phyloP scores from a whole-genome alignment of 2,888 invertebrate species.

The Himalopsyche tibetana region DNA sequence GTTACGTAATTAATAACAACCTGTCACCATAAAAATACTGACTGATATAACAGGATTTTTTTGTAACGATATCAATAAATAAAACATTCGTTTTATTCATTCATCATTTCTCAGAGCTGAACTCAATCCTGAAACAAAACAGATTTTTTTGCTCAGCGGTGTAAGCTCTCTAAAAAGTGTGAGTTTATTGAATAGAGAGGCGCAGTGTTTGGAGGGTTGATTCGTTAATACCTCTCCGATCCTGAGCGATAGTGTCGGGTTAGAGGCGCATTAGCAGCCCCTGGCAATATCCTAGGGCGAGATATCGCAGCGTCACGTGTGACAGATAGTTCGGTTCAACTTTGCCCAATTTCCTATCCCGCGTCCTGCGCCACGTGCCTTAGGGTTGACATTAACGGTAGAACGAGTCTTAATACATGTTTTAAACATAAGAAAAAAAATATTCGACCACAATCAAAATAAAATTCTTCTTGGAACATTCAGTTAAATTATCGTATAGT shows the following conservation, averaged over 20 bases:
- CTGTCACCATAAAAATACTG: too few species aligned
- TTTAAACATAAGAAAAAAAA: too few species aligned
- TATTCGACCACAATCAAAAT: too few species aligned
- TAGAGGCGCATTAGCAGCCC: constrained; percentile 54
- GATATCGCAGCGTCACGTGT: constrained; percentile 57
- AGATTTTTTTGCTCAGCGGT: neutral
- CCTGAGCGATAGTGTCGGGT: constrained; percentile 49
- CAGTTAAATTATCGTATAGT: too few species aligned
- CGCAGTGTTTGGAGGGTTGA: constrained; percentile 15
- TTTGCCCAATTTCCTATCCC: constrained; percentile 43
- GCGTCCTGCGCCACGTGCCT: neutral
- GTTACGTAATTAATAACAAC: too few species aligned
- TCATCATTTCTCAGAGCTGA: too few species aligned
- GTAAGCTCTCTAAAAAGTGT: neutral
- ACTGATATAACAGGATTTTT: too few species aligned
- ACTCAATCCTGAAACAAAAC: neutral
- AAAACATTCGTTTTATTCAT: too few species aligned
- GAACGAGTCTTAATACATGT: too few species aligned
- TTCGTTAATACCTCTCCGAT: constrained; percentile 53
- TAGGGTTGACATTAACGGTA: neutral
- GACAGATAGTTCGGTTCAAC: constrained; percentile 54
- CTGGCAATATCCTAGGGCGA: constrained; percentile 54
- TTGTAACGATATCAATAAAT: too few species aligned
- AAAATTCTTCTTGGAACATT: too few species aligned
- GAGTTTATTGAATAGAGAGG: neutral